Evolutionary conservation across 1,140 invertebrate species (phyloP), one percentile per base, ranked within the genome.

Genomic region (Drosophila novamexicana): DNA sequence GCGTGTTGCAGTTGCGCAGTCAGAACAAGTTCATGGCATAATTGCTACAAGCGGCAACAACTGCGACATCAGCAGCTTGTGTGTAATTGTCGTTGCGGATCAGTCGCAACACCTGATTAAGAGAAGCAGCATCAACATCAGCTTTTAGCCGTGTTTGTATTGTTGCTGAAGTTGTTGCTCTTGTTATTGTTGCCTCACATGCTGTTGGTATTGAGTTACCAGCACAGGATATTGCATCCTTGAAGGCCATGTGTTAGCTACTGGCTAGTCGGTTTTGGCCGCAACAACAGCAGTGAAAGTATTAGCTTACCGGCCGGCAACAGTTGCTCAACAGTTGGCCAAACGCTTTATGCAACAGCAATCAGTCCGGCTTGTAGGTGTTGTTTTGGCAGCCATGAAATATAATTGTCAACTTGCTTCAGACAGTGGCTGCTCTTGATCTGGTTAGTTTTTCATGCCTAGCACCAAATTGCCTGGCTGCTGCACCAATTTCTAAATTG

Each of bases 91-190:
- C 88, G 88, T 81, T 79, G 72, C 70, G 79, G 82, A 91, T 86
- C 86, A 86, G 77, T 75, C 61, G 81, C 86, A 82, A 86, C 88
- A 91, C 88, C 86, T 90, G 88, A 90, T 91, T 91, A 89, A 91
- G 75, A 89, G 74, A 82, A 84, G 89, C 89, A 90, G 12, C 34
- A 53, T 8, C 42, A 39, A 7, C 59, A 69, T 1, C 18, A 44
- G 56, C 34, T 59, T 36, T 29, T 61, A 37, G 10, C 16, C 32
- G 12, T 65, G 42, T 54, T 75, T 22, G 36, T 69, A n/a, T 69
- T 50, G 50, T 71, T 75, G 80, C 78, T 22, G 22, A 1, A 1
- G 18, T 1, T 18, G 18, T 1, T 18, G 18, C 18, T 18, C 1
- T 3, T 22, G 22, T 22, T 69, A n/a, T 69, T 50, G 50, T 71